Base-by-base conservation (phyloP, 1,140 invertebrate species). In the Anthonomus grandis region DNA sequence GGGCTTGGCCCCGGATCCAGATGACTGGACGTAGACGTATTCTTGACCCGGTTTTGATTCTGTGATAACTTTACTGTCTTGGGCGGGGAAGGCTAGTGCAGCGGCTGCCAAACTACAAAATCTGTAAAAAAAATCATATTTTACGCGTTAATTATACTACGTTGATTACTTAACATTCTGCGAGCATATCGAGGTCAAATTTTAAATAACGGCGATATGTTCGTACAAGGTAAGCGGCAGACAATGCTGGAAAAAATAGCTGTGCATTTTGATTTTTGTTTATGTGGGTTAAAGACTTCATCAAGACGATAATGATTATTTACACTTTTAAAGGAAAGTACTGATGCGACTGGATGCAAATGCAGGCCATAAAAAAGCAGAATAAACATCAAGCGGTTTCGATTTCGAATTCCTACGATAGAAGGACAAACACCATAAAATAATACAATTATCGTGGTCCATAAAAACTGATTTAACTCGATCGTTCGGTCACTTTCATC, bases 31-130 rank as follows among this genome's bases (percentile, higher is more conserved):
- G 47, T 64, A 72, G 10, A 72, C 70, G 46, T 64, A 72, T 57
- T 73, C 69, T 50, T 71, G 62, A 9, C 66, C 68, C 1, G 68
- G 66, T 63, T 68, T 63, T 12, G 70, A 64, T 64, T 69, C 56
- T 12, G 63, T 67, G 17, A 67, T 61, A 2, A 69, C 6, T 31
- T 67, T 47, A 10, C 60, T 42, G 51, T 69, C 67, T 23, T 48
- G 36, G 6, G 37, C 22, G 13, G 64, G 60, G 17, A 38, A 46
- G n/a, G 63, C 56, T 15, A 60, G 9, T 21, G 59, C 15, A 4
- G 25, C 8, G 5, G 64, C 50, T 22, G 36, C 24, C 8, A 53
- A 17, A 23, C 55, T 18, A 48, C 62, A 52, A 8, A 65, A 56
- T 63, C 68, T 71, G 64, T n/a, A 68, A 66, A 10, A 64, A 65